Conservation (phyloP, 2,797 vertebrate genomes). For the Gadopsis bispinosus region DNA sequence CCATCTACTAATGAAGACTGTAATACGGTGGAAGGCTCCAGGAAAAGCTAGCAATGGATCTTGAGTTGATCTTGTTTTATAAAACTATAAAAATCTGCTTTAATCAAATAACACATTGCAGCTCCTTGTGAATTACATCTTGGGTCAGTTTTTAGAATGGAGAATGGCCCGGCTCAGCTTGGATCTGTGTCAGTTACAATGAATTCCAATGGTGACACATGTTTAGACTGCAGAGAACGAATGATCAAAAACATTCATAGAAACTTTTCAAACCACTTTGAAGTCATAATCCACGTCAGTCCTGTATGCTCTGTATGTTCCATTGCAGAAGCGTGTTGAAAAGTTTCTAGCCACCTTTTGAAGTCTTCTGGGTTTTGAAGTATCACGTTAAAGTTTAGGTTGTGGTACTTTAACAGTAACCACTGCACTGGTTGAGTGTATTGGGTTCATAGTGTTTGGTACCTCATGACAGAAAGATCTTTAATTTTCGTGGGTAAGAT, state of each 20-base stretch:
- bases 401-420: background rate
- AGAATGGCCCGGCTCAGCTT: conserved; percentile 4
- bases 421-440: background rate
- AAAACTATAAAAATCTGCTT: background rate
- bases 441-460: background rate
- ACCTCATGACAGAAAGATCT: background rate
- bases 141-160: background rate
- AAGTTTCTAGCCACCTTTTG: background rate
- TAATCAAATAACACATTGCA: background rate
- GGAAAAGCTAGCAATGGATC: background rate
- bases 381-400: background rate
- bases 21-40: background rate
- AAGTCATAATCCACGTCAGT: background rate
- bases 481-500: background rate
- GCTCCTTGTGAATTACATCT: background rate
- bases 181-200: background rate
- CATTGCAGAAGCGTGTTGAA: background rate
- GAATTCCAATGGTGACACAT: conserved; percentile 8
- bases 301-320: background rate
- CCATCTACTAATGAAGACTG: background rate
- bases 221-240: conserved; percentile 18
- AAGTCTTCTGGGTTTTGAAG: background rate
- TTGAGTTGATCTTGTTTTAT: background rate
- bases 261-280: background rate
- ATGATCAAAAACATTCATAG: background rate